Conservation (phyloP, 2,888 invertebrate genomes). For the Caenorhabditis sp. region DNA sequence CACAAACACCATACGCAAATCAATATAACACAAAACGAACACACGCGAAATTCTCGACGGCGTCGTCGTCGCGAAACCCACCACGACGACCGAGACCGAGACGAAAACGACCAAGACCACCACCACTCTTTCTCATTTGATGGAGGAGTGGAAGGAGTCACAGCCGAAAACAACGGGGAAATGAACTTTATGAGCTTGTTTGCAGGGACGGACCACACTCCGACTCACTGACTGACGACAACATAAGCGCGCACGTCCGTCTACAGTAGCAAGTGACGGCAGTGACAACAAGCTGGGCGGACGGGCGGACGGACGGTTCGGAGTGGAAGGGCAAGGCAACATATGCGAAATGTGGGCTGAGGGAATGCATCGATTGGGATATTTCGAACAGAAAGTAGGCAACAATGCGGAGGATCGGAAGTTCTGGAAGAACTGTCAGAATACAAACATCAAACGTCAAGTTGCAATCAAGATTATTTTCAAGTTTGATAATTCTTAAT, state of each 20-base stretch:
- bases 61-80: neutral
- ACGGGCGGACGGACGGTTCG: too few species aligned
- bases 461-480: too few species aligned
- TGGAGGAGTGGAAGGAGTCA: constrained; percentile 28
- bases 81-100: too few species aligned
- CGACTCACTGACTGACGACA: neutral
- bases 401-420: too few species aligned
- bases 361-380: neutral
- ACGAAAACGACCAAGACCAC: too few species aligned
- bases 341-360: neutral
- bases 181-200: constrained; percentile 59
- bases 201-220: constrained; percentile 7
- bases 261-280: neutral
- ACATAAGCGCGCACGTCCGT: too few species aligned
- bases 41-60: constrained; percentile 26
- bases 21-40: constrained; percentile 53
- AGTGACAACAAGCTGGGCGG: neutral
- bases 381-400: too few species aligned
- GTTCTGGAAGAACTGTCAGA: too few species aligned
- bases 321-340: neutral
- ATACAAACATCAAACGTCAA: too few species aligned
- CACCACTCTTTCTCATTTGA: constrained; percentile 49
- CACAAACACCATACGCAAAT: constrained; percentile 44
- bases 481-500: too few species aligned
- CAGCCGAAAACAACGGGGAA: constrained; percentile 45